Conservation (phyloP, 2,797 vertebrate genomes). For the Dryobates pubescens region DNA sequence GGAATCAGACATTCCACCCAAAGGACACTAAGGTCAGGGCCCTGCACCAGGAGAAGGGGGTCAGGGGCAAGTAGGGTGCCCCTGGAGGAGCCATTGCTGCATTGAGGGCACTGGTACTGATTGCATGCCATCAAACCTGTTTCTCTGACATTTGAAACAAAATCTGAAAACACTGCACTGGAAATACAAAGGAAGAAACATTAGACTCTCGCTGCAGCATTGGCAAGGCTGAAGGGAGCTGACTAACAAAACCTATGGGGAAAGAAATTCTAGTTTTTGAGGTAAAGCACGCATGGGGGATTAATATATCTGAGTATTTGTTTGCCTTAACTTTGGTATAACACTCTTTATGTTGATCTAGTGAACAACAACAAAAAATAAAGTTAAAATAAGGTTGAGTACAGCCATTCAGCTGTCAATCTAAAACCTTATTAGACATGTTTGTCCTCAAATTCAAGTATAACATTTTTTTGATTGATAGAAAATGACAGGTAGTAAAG, state of each 20-base stretch:
- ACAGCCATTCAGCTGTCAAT: slow-evolving; percentile 39
- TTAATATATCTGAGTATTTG: slow-evolving; percentile 39
- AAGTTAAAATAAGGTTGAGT: slow-evolving; percentile 55
- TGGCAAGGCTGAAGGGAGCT: not conserved
- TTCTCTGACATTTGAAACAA: slow-evolving; percentile 9
- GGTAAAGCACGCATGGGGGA: slow-evolving; percentile 17
- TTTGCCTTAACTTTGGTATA: slow-evolving; percentile 12
- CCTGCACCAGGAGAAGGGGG: not conserved
- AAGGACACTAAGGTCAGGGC: not conserved
- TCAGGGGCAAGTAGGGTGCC: not conserved
- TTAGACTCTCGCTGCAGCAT: not conserved
- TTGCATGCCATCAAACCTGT: not conserved
- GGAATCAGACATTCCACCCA: fast-evolving
- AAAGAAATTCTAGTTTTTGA: slow-evolving; percentile 19
- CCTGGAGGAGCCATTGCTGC: not conserved
- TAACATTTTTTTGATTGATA: slow-evolving; percentile 57
- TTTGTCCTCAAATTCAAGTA: slow-evolving; percentile 31
- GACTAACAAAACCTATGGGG: not conserved
- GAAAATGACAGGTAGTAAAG: slow-evolving; percentile 63
- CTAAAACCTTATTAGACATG: slow-evolving; percentile 40
- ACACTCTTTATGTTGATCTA: slow-evolving; percentile 38
- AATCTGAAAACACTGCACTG: not conserved
- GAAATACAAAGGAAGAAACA: slow-evolving; percentile 37
- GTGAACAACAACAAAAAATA: slow-evolving; percentile 59
- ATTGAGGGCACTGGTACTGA: fast-evolving